Evolutionary conservation across 2,113 vertebrate genomes (phyloP).

Genomic region (Neogale vison): DNA sequence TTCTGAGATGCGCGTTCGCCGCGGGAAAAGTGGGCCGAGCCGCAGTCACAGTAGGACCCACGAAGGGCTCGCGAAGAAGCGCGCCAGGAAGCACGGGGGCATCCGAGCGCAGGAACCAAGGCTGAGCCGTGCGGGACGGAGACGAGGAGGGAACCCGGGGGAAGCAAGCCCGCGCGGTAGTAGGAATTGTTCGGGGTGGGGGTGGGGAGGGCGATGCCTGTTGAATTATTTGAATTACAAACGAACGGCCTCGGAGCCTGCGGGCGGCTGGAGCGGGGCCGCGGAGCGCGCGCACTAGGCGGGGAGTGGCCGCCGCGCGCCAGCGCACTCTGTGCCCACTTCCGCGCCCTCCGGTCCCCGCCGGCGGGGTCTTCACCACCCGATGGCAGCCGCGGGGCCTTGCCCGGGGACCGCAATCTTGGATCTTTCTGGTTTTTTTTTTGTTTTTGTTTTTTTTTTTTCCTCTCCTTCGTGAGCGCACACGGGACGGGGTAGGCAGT

Average conservation of each 20-base stretch:
- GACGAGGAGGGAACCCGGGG: too few relatives aligned
- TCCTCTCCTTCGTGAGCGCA: too few relatives aligned
- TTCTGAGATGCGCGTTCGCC: accelerated
- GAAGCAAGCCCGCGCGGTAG: neutral
- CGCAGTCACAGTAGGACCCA: neutral
- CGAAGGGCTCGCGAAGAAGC: neutral
- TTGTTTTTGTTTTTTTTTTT: neutral
- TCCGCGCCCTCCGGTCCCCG: neutral
- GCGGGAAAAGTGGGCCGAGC: neutral
- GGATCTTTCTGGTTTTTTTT: neutral
- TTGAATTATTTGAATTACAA: neutral
- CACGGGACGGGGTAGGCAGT: neutral
- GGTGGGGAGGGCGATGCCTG: neutral
- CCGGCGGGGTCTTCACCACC: neutral
- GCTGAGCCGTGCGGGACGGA: neutral
- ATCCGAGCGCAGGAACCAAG: neutral
- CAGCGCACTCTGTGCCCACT: too few relatives aligned
- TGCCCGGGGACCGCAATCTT: neutral
- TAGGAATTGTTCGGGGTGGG: neutral
- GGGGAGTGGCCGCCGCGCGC: neutral
- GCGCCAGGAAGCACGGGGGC: neutral
- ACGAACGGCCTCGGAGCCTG: neutral
- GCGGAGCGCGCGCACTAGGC: neutral
- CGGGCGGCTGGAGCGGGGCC: neutral
- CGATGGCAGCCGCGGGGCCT: neutral